Percentiles rank a stretch among this genome's conserved stretches.
Conservation (phyloP, 35 echinoderm and acorn worm genomes). For the Ophiothrix spiculata region DNA sequence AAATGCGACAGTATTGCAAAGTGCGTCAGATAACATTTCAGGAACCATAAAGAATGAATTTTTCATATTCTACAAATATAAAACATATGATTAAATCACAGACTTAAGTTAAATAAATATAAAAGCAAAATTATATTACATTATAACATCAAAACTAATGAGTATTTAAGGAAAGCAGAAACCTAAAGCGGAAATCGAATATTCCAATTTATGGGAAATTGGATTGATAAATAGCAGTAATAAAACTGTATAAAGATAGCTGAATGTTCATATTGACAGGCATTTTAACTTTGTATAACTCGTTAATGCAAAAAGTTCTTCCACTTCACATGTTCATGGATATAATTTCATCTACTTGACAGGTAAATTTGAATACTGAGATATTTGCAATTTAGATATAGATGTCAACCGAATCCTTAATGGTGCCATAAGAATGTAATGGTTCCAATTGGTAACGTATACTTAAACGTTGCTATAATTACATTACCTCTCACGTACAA, state of each 20-base stretch:
- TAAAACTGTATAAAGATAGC: not conserved
- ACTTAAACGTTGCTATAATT: not conserved
- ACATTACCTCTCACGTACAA: not conserved
- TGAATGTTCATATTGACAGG: not conserved
- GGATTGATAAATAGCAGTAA: not conserved
- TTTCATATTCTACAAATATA: too few species aligned
- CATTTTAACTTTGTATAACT: not conserved
- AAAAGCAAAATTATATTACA: too few species aligned
- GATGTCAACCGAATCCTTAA: not conserved
- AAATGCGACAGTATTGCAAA: too few species aligned
- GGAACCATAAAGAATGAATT: too few species aligned
- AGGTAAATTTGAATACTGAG: not conserved
- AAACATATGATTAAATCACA: too few species aligned
- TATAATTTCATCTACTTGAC: not conserved
- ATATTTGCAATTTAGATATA: slow-evolving; percentile 14
- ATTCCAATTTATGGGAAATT: not conserved
- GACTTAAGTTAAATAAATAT: too few species aligned
- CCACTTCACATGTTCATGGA: not conserved
- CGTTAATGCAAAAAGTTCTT: not conserved
- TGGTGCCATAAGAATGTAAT: not conserved
- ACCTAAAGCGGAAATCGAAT: too few species aligned
- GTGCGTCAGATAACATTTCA: too few species aligned
- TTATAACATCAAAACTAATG: too few species aligned
- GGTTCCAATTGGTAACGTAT: not conserved
- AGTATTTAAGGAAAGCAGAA: too few species aligned